These are phyloP conservation scores for Muscicapa striata DNA, from an alignment of 2,797 vertebrate species.

Conservation along the genomic window DNA sequence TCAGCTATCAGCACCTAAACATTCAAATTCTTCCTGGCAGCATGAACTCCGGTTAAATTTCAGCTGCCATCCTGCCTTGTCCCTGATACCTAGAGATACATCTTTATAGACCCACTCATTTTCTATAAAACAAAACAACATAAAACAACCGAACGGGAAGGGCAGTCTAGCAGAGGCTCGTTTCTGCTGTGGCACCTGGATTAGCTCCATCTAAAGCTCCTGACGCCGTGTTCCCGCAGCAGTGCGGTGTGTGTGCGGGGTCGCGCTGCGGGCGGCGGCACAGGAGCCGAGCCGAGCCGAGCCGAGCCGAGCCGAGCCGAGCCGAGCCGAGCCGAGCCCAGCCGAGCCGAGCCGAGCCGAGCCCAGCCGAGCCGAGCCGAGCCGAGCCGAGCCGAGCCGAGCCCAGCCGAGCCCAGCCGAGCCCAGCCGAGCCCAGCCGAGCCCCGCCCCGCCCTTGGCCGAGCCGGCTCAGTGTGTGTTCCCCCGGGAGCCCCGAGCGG, in stretches of 20 bases:
- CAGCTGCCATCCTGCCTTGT: not conserved
- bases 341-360: not conserved
- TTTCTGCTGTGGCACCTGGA: not conserved
- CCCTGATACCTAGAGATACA: not conserved
- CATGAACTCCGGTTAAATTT: not conserved
- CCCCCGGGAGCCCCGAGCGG: not conserved
- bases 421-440: not conserved
- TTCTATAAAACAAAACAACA: not conserved
- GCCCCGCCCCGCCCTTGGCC: not conserved
- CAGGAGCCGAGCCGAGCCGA: no score
- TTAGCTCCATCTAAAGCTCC: not conserved
- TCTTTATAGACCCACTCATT: not conserved
- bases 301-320: not conserved
- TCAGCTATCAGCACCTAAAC: constrained; percentile 2
- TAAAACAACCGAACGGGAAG: not conserved
- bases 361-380: no score
- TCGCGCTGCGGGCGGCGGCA: no score
- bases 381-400: no score
- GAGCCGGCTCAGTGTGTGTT: not conserved
- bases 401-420: no score
- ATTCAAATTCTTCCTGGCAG: constrained; percentile 11
- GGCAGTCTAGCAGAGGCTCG: not conserved
- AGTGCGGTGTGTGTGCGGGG: no score
- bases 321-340: no score
- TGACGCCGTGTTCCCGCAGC: no score